phyloP scores from a whole-genome alignment of 2,113 vertebrate genomes.

The Aegotheles bennettii region DNA sequence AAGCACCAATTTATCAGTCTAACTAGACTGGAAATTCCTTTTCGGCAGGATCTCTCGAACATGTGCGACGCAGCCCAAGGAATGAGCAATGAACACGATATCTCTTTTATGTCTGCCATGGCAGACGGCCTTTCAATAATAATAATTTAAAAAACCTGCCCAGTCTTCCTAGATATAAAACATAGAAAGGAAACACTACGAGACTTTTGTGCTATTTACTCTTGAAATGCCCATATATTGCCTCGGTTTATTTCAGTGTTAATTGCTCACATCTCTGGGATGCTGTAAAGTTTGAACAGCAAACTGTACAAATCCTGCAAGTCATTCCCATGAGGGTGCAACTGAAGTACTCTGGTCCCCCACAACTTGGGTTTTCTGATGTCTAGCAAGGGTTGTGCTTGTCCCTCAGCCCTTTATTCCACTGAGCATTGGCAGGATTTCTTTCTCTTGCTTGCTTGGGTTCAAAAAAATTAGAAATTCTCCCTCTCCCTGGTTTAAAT shows the following conservation, averaged over 20 bases:
- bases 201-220: background rate
- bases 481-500: background rate
- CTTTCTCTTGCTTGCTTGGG: background rate
- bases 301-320: background rate
- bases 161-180: background rate
- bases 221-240: background rate
- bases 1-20: background rate
- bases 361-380: background rate
- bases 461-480: background rate
- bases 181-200: background rate
- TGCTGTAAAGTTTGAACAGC: background rate
- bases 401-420: background rate
- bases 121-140: background rate
- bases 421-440: background rate
- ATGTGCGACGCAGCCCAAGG: background rate
- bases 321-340: background rate
- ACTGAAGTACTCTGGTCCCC: background rate
- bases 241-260: background rate
- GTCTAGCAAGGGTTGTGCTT: background rate
- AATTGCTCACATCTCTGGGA: background rate
- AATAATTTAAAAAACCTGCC: background rate
- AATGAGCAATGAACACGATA: background rate
- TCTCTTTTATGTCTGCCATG: background rate
- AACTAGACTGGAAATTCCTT: constrained; percentile 1
- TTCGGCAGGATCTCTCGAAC: background rate